Evolutionary conservation across 2,888 invertebrate genomes (phyloP), one percentile per base, ranked within the genome.

Genomic region (Tribolium freemani): DNA sequence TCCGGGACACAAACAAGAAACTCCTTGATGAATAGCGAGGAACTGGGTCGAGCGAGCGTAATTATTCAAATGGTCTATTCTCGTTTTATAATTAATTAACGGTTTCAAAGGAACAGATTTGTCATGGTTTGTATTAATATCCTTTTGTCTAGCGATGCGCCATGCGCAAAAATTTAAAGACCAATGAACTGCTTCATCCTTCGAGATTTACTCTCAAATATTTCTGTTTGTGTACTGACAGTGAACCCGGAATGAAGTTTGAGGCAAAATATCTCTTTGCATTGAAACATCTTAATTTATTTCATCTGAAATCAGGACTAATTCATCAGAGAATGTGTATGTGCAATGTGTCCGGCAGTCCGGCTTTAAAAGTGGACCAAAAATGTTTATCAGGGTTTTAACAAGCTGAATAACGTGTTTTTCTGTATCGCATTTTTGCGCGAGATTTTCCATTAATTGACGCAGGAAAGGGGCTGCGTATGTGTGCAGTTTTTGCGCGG

Each of bases 1-100:
- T 73, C 76, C 68, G 75, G 64, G 72, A 71, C 58, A 71, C 74
- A 76, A 76, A 76, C 76, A 76, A 76, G 77, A 77, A 77, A 74
- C 76, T 69, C 67, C 48, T 71, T 71, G 75, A 77, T 75, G 71
- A 75, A 75, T 71, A 74, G 75, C 54, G 48, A 67, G 69, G 58
- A 75, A 74, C 66, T 69, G 74, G 76, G 69, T 71, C 71, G 53
- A 70, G 72, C 73, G 66, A 64, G 74, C 68, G 68, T 74, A 75
- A 77, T 77, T 77, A 74, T 72, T 71, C 73, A 75, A 75, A 76
- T 75, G 73, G 73, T 68, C 74, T 67, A 70, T 72, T 75, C 74
- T 69, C 72, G 66, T 74, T 74, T 69, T 60, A 73, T 74, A 77
- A 77, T 77, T 77, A 77, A 75, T 77, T 73, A 73, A 67, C 73